These are phyloP conservation scores for Pelosia muscerda DNA, from an alignment of 2,888 invertebrate genomes.

Conservation along the genomic window DNA sequence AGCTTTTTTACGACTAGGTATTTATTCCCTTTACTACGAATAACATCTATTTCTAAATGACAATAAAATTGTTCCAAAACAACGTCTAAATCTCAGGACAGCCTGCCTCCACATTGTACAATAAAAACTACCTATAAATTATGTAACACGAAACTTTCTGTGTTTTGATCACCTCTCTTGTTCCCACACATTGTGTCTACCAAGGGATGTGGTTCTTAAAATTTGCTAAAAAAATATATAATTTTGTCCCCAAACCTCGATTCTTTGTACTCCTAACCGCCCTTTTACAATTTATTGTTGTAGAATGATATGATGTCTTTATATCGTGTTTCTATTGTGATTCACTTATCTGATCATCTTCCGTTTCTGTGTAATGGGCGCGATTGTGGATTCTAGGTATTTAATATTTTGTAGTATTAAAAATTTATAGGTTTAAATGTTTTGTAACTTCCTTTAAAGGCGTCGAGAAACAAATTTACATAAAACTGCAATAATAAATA, in stretches of 20 bases:
- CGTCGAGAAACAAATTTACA: constrained; percentile 7
- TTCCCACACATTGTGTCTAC: constrained; percentile 72
- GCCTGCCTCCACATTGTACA: constrained; percentile 36
- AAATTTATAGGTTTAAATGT: constrained; percentile 25
- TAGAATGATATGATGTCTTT: constrained; percentile 86
- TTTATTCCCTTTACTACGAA: constrained; percentile 33
- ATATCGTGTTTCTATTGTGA: constrained; percentile 79
- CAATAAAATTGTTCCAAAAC: constrained; percentile 41
- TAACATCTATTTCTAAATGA: constrained; percentile 41
- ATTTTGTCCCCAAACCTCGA: constrained; percentile 73
- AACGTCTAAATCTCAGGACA: constrained; percentile 31
- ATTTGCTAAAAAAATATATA: constrained; percentile 74
- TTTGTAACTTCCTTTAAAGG: constrained; percentile 20
- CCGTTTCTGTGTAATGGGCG: constrained; percentile 76
- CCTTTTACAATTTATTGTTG: constrained; percentile 83
- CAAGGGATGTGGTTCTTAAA: constrained; percentile 67
- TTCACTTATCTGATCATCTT: constrained; percentile 84
- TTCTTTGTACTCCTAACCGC: constrained; percentile 82
- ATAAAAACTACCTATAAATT: constrained; percentile 66
- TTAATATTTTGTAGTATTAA: constrained; percentile 43
- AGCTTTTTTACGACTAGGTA: background rate
- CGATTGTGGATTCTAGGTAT: constrained; percentile 59
- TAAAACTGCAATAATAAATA: constrained; percentile 13
- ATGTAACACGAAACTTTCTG: constrained; percentile 61
- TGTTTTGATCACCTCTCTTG: constrained; percentile 85